These are phyloP conservation scores for Actinia tenebrosa DNA, from an alignment of 64 coral and sea anemone species.

Conservation along the genomic window DNA sequence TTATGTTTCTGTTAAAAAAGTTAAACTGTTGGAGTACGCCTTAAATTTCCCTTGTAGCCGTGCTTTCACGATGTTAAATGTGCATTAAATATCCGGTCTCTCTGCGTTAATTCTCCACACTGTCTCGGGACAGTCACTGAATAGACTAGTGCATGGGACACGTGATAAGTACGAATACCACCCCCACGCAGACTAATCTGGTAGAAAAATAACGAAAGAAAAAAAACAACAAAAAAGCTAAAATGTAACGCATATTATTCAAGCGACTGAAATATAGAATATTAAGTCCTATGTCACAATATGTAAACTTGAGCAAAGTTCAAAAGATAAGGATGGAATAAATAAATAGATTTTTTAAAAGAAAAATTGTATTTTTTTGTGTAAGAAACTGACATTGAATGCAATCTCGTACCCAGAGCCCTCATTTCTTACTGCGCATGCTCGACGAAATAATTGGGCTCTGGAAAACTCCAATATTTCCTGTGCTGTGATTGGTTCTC, in stretches of 20 bases:
- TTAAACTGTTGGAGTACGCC: too few relatives aligned
- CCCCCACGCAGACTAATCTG: background rate
- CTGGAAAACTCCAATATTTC: background rate
- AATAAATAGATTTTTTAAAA: conserved; percentile 3
- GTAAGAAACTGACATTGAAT: background rate
- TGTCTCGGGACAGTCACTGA: too few relatives aligned
- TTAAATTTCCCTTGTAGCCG: too few relatives aligned
- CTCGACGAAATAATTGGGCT: too few relatives aligned
- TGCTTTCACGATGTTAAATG: too few relatives aligned
- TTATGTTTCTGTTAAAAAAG: too few relatives aligned
- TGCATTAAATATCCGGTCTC: too few relatives aligned
- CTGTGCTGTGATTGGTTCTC: too few relatives aligned
- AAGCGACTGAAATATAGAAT: background rate
- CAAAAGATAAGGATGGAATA: background rate
- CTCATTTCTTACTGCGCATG: too few relatives aligned
- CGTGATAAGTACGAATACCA: background rate
- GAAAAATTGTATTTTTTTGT: background rate
- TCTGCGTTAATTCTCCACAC: too few relatives aligned
- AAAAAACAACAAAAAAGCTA: background rate
- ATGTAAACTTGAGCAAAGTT: background rate
- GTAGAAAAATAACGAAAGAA: background rate
- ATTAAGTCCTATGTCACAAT: background rate
- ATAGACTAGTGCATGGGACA: background rate
- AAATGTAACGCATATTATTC: conserved; percentile 1
- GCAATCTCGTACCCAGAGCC: background rate